A percentile compares a stretch with the other conserved stretches of the same genome.
Conservation (phyloP, 2,797 vertebrate genomes). For the Enteromius fasciolatus region DNA sequence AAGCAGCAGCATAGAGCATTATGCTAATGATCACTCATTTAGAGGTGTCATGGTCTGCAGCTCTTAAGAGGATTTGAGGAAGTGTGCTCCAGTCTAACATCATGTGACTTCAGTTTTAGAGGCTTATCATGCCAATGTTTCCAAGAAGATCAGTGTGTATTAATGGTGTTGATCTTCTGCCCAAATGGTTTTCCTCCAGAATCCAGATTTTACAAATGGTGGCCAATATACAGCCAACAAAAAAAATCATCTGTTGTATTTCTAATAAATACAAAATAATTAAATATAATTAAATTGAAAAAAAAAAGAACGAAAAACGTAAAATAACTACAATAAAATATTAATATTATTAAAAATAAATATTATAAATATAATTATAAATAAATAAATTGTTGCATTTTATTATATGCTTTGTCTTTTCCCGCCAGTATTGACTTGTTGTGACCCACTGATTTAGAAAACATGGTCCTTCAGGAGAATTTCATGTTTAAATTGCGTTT, state of each 20-base stretch:
- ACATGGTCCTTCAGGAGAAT: background rate
- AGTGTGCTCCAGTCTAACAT: slow-evolving; percentile 57
- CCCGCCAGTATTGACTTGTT: background rate
- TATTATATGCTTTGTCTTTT: background rate
- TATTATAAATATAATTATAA: background rate
- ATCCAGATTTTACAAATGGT: background rate
- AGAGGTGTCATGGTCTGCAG: slow-evolving; percentile 62
- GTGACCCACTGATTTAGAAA: background rate
- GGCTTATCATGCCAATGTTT: slow-evolving; percentile 58
- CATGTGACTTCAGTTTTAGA: slow-evolving; percentile 66
- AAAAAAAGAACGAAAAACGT: background rate
- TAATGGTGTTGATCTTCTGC: slow-evolving; percentile 59
- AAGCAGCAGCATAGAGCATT: slow-evolving; percentile 72
- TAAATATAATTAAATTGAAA: background rate
- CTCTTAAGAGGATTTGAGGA: slow-evolving; percentile 64
- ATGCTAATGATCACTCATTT: slow-evolving; percentile 78
- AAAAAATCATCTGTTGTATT: background rate
- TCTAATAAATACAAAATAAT: background rate
- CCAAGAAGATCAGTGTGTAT: slow-evolving; percentile 59
- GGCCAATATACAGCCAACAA: background rate
- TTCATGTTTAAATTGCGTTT: slow-evolving; percentile 10
- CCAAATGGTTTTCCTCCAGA: background rate
- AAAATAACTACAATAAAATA: background rate
- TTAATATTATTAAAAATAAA: background rate
- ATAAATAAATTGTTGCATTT: background rate